phyloP scores from a whole-genome alignment of 2,113 vertebrate species.

The Apistogramma diplotaenia region DNA sequence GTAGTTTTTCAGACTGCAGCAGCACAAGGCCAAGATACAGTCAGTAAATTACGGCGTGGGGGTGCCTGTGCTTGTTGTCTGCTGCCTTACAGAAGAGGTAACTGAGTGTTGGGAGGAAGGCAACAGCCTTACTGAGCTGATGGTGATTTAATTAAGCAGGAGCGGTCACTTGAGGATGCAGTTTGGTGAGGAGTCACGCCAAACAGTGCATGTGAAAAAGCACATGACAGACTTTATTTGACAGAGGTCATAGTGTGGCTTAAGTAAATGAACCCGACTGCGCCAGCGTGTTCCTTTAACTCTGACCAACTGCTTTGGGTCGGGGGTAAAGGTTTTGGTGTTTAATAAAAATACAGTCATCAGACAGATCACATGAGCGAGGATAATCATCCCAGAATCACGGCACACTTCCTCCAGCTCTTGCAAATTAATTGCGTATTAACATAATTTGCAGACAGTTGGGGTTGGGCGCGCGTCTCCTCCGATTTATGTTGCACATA shows the following conservation, averaged over 20 bases:
- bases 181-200: not conserved
- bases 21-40: not conserved
- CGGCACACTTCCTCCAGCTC: not conserved
- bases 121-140: not conserved
- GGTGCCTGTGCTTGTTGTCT: not conserved
- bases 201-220: not conserved
- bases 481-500: not conserved
- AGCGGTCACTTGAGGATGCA: not conserved
- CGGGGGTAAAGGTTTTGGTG: not conserved
- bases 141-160: slow-evolving; percentile 9
- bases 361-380: not conserved
- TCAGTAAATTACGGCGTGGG: not conserved
- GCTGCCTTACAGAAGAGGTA: not conserved
- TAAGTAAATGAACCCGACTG: not conserved
- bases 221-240: not conserved
- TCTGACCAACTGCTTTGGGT: not conserved
- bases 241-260: not conserved
- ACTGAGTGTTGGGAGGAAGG: not conserved
- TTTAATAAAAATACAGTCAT: not conserved
- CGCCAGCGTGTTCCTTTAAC: fast-evolving
- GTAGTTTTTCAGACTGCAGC: not conserved
- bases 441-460: not conserved
- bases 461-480: not conserved
- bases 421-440: not conserved
- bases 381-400: not conserved